A percentile compares a stretch with the other conserved stretches of the same genome.
Evolutionary conservation across 1,140 invertebrate species (phyloP).

Genomic region (Geopemphigus sp.): DNA sequence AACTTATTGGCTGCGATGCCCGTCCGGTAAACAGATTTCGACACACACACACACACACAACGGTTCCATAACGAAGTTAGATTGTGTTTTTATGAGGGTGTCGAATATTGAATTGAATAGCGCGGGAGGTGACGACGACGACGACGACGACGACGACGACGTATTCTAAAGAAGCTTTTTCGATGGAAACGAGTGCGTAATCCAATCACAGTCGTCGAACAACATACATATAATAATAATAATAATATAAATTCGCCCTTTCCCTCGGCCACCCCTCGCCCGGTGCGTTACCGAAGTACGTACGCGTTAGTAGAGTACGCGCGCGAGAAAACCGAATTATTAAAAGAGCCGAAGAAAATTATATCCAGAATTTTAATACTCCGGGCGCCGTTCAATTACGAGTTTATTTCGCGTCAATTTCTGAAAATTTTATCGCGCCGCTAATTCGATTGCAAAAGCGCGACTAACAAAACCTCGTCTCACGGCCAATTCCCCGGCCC

Average conservation of each 20-base stretch:
- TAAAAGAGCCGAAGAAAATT: conserved; percentile 42
- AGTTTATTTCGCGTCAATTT: conserved; percentile 47
- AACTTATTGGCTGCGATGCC: no score
- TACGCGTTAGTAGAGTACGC: no score
- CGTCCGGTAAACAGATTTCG: not conserved
- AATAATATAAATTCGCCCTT: conserved; percentile 42
- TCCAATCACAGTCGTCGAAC: conserved; percentile 39
- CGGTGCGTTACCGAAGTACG: no score
- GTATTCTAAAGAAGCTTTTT: conserved; percentile 24
- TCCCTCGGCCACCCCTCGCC: no score
- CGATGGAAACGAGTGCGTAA: conserved; percentile 47
- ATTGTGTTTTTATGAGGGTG: conserved; percentile 35
- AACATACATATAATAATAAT: conserved; percentile 9
- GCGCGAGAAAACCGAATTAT: conserved; percentile 42
- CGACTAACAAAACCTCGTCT: conserved; percentile 9
- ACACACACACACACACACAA: no score
- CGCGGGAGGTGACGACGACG: not conserved
- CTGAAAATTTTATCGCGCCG: conserved; percentile 38
- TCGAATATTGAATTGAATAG: not conserved
- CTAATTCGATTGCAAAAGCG: conserved; percentile 23
- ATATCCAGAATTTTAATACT: conserved; percentile 48
- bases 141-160: no score
- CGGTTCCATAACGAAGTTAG: conserved; percentile 18
- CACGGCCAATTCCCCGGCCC: not conserved
- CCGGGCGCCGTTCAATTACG: conserved; percentile 31